Evolutionary conservation across 2,888 invertebrate genomes (phyloP), one percentile per base, ranked within the genome.

Genomic region (Oasisia sp.): DNA sequence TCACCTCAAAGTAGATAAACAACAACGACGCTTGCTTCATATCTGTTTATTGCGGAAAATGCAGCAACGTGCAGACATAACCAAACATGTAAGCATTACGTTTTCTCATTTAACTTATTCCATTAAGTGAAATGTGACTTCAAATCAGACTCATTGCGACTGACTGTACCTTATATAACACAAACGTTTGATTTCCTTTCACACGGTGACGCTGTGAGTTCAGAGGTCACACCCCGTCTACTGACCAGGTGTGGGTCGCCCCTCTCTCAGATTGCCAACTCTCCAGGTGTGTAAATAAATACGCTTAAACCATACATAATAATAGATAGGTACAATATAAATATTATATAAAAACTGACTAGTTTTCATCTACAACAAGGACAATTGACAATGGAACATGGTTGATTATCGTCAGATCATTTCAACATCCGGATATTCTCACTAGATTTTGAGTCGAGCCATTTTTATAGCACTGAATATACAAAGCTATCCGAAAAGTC

Each of bases 281-380:
- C 74, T 74, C n/a, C 74, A 74, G 74, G 74, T 74, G 74, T 74
- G 74, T 74, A 74, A 74, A 74, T 74, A 74, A 74, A 74, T 74
- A 74, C 27, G 74, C 74, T 74, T 74, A 74, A 74, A 74, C 74
- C 74, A 74, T 74, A 74, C 74, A 74, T 74, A 74, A n/a, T 74
- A 74, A 74, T 74, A 74, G 74, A 74, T 74, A 74, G 74, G 74
- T 74, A 74, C 74, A 74, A 74, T 74, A 74, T 74, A 74, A 74
- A 74, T 74, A 74, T 74, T 74, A 74, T 74, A 74, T 74, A 74
- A 74, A 74, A 74, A 74, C 74, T 74, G 74, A 74, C 74, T 74
- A 74, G 74, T 74, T 74, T 74, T 74, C 74, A 74, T 74, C 74
- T 74, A 74, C 74, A 74, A 74, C 74, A 74, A 74, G 74, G 74